Base-by-base conservation (phyloP, 2,888 invertebrate species). In the Phymatocera aterrima region DNA sequence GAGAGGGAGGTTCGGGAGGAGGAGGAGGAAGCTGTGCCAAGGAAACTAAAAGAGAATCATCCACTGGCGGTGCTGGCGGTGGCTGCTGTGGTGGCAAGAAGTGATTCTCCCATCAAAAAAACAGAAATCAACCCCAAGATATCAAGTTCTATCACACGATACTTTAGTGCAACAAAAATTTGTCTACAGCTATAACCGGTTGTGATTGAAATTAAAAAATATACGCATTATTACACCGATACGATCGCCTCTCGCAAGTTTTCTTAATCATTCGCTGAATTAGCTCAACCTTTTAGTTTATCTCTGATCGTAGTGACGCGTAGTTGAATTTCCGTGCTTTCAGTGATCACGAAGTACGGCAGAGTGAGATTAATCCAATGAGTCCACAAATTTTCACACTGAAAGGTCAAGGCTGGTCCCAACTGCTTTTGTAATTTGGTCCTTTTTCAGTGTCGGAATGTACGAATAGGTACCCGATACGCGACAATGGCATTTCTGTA, bases 11-110 rank as follows among this genome's bases (percentile, higher is more conserved):
- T n/a, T n/a, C n/a, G n/a, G n/a, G 18, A 15, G 34, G 74, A 15
- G 37, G 37, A 31, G 77, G 64, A 12, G 74, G 8, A 57, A 31
- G 79, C 31, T 79, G 79, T 43, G 43, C 61, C 15, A 79, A 79
- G 51, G 79, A 79, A 43, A 48, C 43, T 24, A 70, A 34, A 48
- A 72, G n/a, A 21, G 60, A 75, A 18, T 15, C 51, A 54, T 21
- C 72, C 18, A 54, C 31, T 40, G 10, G 37, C 4, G 78, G 60
- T n/a, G 78, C 37, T 12, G 77, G 54, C n/a, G 78, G 75, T 1
- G 78, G 78, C 60, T 79, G 79, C 34, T 79, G 79, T 60, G 79
- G 79, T 24, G 60, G 61, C 37, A 79, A 54, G 54, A 64, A 65
- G 18, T 77, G 77, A 77, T 46, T 43, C 43, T 18, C 37, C 34